Conservation (phyloP, 2,113 vertebrate genomes). For the Vanacampus margaritifer region DNA sequence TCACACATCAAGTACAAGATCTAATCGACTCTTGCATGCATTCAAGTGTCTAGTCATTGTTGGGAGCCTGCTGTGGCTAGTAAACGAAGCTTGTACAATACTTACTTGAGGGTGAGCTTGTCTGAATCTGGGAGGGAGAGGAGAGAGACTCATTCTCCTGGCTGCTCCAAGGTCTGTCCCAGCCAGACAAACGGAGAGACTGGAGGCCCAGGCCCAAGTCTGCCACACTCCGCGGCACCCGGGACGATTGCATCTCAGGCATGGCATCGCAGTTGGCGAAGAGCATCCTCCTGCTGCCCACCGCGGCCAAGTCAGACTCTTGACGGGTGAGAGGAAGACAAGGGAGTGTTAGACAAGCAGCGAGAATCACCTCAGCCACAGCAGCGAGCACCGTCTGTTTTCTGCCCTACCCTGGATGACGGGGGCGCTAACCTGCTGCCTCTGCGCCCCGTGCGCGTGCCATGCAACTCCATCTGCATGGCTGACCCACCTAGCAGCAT, state of each 20-base stretch:
- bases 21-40: constrained; percentile 1
- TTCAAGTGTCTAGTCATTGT: neutral
- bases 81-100: constrained; percentile 27
- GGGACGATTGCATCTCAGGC: constrained; percentile 78
- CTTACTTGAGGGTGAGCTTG: constrained; percentile 88
- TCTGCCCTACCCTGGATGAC: constrained; percentile 41
- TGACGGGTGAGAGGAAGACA: constrained; percentile 67
- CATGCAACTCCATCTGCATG: constrained; percentile 89
- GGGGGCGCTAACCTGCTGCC: constrained; percentile 68
- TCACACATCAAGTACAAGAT: constrained; percentile 18
- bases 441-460: constrained; percentile 72
- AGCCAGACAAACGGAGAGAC: constrained; percentile 89
- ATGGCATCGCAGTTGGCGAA: constrained; percentile 79
- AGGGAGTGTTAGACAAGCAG: constrained; percentile 35
- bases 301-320: constrained; percentile 83
- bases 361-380: constrained; percentile 11
- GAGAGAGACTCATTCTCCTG: constrained; percentile 79
- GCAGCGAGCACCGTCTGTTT: constrained; percentile 1
- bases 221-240: constrained; percentile 82
- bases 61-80: neutral
- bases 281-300: constrained; percentile 94
- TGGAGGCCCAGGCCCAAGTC: constrained; percentile 97
- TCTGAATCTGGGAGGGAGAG: constrained; percentile 73
- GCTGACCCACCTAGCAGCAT: constrained; percentile 91
- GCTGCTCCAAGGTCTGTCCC: constrained; percentile 97